phyloP scores from a whole-genome alignment of 2,797 vertebrate genomes.

The Synaphobranchus kaupii region DNA sequence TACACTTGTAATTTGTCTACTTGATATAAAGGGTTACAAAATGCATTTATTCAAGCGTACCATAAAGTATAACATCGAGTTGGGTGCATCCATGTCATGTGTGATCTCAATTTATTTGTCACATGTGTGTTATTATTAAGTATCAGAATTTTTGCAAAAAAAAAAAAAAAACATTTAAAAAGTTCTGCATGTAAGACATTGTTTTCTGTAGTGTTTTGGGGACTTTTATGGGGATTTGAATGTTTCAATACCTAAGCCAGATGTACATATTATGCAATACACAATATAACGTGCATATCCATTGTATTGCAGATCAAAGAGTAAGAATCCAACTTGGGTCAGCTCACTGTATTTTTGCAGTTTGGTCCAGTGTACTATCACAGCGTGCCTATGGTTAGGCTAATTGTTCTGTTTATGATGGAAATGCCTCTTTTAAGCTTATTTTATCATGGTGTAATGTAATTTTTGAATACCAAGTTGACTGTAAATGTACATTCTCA shows the following conservation, averaged over 20 bases:
- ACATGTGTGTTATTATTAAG: neutral
- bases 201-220: slow-evolving; percentile 2
- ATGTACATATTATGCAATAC: neutral
- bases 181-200: slow-evolving; percentile 26
- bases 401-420: neutral
- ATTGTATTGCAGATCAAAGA: neutral
- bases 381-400: neutral
- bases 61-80: neutral
- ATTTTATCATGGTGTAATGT: neutral
- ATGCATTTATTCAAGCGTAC: neutral
- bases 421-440: neutral
- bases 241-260: neutral
- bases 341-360: neutral
- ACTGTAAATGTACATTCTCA: neutral
- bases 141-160: neutral
- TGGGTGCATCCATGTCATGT: neutral
- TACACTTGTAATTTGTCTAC: neutral
- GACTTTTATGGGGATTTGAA: neutral
- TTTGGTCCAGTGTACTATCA: neutral
- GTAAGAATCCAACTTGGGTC: neutral
- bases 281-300: neutral
- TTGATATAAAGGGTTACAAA: slow-evolving; percentile 8
- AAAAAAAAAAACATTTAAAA: neutral
- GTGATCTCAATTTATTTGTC: neutral
- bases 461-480: neutral